Conservation (phyloP, 1,140 invertebrate genomes). For the Bombus sylvicola region DNA sequence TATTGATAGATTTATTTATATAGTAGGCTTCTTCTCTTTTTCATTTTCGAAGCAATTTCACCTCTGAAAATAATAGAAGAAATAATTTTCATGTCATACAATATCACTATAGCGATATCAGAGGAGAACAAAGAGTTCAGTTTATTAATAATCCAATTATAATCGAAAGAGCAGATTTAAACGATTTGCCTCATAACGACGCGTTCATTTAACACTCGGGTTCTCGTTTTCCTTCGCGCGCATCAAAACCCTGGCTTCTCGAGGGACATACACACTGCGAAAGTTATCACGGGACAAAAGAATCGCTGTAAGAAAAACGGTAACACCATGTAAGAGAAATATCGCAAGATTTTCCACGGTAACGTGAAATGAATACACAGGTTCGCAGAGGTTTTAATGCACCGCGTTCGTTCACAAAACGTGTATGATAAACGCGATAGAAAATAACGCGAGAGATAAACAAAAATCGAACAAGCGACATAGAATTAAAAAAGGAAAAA, state of each 20-base stretch:
- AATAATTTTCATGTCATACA: neutral
- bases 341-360: neutral
- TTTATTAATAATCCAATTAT: neutral
- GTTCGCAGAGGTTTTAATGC: neutral
- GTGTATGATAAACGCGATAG: neutral
- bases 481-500: neutral
- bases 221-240: neutral
- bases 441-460: neutral
- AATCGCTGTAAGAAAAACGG: neutral
- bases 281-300: neutral
- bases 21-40: neutral
- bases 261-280: neutral
- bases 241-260: neutral
- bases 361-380: neutral
- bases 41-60: neutral
- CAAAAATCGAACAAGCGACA: no score
- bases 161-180: neutral
- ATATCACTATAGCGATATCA: neutral
- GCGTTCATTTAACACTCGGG: neutral
- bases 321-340: neutral
- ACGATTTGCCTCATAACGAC: neutral
- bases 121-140: neutral
- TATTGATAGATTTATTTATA: neutral
- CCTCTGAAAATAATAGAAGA: neutral
- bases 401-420: neutral